phyloP scores from a whole-genome alignment of 1,140 invertebrate species.

The Rhopalosiphum maidis region DNA sequence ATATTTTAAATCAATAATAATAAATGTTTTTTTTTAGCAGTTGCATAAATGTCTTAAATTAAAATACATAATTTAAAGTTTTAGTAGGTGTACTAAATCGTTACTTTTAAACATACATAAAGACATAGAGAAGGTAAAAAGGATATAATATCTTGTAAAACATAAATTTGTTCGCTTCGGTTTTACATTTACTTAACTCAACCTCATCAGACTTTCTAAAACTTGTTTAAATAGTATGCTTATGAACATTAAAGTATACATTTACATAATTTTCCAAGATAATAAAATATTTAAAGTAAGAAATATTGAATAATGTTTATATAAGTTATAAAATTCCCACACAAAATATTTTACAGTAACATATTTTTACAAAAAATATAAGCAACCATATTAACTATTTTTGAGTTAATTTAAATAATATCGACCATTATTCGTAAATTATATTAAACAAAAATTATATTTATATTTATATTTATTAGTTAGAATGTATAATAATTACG shows the following conservation, averaged over 20 bases:
- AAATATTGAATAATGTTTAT: background rate
- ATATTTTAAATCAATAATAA: background rate
- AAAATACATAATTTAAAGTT: background rate
- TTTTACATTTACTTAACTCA: background rate
- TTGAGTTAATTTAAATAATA: background rate
- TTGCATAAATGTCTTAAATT: background rate
- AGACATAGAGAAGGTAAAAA: background rate
- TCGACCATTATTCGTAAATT: background rate
- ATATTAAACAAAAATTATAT: background rate
- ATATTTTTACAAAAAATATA: background rate
- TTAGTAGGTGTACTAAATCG: background rate
- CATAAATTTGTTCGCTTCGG: background rate
- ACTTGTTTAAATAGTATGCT: background rate
- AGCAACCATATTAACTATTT: background rate
- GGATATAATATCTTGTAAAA: background rate
- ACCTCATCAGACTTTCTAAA: background rate
- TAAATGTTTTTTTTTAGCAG: background rate
- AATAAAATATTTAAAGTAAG: background rate
- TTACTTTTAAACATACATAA: background rate
- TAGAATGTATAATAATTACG: background rate
- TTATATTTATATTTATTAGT: background rate
- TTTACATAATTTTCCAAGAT: background rate
- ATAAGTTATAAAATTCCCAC: background rate
- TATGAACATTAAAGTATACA: background rate
- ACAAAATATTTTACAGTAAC: background rate